Evolutionary conservation across 2,797 vertebrate genomes (phyloP), one percentile per base, ranked within the genome.

Genomic region (Cyprinella venusta): DNA sequence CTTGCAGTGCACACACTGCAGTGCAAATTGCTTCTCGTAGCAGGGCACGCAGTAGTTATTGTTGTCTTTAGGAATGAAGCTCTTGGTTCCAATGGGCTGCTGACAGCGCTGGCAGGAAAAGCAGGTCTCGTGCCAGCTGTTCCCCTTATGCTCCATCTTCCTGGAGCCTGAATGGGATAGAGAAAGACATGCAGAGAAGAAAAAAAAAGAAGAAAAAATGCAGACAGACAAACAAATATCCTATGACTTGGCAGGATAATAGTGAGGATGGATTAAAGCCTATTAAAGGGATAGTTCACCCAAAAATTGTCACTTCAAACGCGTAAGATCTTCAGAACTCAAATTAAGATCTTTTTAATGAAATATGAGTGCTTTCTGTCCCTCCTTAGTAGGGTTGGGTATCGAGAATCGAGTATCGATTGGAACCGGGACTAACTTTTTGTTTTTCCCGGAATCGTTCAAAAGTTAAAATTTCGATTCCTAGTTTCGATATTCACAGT

Each of bases 61-160:
- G 83, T 85, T 88, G 1, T 98, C 97, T 90, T 97, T 97, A 1
- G 95, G 96, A 84, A 98, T 95, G 85, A 99, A 99, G 90, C 94
- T 97, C 92, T 95, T 96, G 85, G 95, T 97, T 86, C 98, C 97
- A 0, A 99, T 98, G 3, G 97, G 96, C 89, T 97, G 96, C 87
- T 97, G 96, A 91, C 98, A 99, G 79, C 86, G 94, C 78, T 93
- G 94, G 90, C 97, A 99, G 89, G 92, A 91, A 83, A 99, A 99
- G 84, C 98, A 99, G 26, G 94, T 96, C 95, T 98, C 97, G 0
- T 99, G 98, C 98, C 98, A 99, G 88, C 96, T 98, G 91, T 93
- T 96, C 74, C 96, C 96, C 89, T 95, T 97, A 75, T 98, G 96
- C 90, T 98, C 97, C 96, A 99, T 97, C 94, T 98, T 99, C 87